A percentile compares a stretch with the other conserved stretches of the same genome.
These are phyloP conservation scores for Lonchura striata DNA, from an alignment of 2,113 vertebrate species.

Conservation along the genomic window DNA sequence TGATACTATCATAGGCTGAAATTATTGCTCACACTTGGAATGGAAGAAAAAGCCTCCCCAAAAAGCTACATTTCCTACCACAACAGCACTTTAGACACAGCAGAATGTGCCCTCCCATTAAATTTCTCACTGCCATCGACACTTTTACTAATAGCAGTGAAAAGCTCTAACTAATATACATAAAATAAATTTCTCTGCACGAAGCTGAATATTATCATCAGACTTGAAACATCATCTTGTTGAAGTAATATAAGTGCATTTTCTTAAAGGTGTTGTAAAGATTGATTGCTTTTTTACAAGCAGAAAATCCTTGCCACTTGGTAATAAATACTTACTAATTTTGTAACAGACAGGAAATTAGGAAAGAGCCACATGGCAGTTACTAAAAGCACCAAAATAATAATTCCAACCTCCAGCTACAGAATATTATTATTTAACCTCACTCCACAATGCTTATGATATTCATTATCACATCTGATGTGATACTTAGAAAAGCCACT, in stretches of 20 bases:
- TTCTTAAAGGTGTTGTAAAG: background rate
- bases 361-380: background rate
- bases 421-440: background rate
- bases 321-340: constrained; percentile 16
- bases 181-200: background rate
- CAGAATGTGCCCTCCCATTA: background rate
- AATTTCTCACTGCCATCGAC: background rate
- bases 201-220: background rate
- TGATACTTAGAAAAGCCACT: background rate
- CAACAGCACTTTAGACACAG: background rate
- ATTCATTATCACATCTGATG: background rate
- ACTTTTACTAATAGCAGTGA: background rate
- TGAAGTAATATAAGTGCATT: background rate
- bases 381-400: constrained; percentile 20
- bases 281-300: background rate
- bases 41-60: background rate
- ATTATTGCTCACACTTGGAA: background rate
- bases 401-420: background rate
- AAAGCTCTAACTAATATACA: background rate
- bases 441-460: background rate
- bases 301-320: background rate
- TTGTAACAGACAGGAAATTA: background rate
- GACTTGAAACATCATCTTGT: background rate
- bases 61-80: background rate
- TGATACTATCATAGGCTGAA: background rate